Evolutionary conservation across 1,140 invertebrate species (phyloP).

Genomic region (Drosophila kohkoa): DNA sequence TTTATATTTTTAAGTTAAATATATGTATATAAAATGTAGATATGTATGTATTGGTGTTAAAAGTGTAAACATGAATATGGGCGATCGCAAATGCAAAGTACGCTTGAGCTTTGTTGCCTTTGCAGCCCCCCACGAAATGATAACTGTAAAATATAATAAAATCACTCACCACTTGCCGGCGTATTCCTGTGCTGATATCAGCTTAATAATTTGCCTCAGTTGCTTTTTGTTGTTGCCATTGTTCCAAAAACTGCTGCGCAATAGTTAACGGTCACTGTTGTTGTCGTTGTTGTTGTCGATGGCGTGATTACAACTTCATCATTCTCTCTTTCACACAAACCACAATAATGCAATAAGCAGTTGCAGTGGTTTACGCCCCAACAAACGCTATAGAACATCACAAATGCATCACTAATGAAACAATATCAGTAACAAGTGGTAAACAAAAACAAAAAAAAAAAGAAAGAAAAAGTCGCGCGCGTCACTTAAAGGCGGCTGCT

Average conservation of each 20-base stretch:
- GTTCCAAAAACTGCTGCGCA: constrained; percentile 37
- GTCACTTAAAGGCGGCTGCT: constrained; percentile 10
- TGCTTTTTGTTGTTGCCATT: constrained; percentile 14
- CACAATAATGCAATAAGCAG: neutral
- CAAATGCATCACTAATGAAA: constrained; percentile 1
- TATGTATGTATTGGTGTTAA: constrained; percentile 2
- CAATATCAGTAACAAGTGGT: neutral
- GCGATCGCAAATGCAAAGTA: neutral
- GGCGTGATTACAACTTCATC: constrained; percentile 14
- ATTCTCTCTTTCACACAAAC: neutral
- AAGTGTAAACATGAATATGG: neutral
- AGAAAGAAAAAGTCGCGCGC: constrained; percentile 2
- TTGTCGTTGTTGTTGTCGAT: constrained; percentile 19
- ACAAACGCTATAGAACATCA: neutral
- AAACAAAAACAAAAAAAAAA: neutral
- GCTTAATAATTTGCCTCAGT: neutral
- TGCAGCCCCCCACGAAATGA: neutral
- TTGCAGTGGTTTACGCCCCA: constrained; percentile 14
- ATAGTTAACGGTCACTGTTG: constrained; percentile 10
- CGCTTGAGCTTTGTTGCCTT: constrained; percentile 4
- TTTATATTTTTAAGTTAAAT: constrained; percentile 15
- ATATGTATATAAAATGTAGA: neutral
- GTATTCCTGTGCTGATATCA: constrained; percentile 21
- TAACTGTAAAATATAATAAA: neutral
- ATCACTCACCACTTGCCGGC: neutral